A percentile compares a stretch with the other conserved stretches of the same genome.
phyloP scores from a whole-genome alignment of 64 coral and sea anemone species.

The Montipora sp. region DNA sequence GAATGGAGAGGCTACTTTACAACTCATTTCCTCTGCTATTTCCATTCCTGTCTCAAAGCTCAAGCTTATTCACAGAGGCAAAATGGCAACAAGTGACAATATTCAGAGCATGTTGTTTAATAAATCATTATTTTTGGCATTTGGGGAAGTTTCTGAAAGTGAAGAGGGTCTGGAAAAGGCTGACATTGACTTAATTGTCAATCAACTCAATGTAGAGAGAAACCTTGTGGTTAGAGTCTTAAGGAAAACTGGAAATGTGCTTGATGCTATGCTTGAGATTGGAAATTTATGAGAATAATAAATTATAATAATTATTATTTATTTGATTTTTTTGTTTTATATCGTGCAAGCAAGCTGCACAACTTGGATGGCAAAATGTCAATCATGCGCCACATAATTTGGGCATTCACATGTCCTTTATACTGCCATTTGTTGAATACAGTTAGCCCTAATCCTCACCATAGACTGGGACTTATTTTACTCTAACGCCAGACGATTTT shows the following conservation, averaged over 20 bases:
- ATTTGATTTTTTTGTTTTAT: no score
- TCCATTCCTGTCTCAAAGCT: constrained; percentile 73
- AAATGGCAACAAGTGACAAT: constrained; percentile 68
- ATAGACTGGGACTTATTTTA: no score
- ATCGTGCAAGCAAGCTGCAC: no score
- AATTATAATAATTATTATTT: no score
- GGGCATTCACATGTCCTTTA: no score
- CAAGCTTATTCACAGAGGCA: constrained; percentile 92
- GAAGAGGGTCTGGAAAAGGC: constrained; percentile 84
- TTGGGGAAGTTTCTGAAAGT: constrained; percentile 88
- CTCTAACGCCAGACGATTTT: no score
- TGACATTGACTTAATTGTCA: constrained; percentile 86
- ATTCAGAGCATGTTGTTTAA: constrained; percentile 55
- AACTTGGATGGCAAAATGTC: no score
- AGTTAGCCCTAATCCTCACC: no score
- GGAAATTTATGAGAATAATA: constrained; percentile 70
- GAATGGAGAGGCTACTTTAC: constrained; percentile 34
- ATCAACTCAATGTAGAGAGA: constrained; percentile 89
- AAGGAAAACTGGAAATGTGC: constrained; percentile 69
- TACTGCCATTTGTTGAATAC: no score
- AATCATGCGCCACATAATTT: no score
- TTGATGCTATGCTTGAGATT: constrained; percentile 96
- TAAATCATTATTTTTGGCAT: constrained; percentile 82
- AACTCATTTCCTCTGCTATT: constrained; percentile 74
- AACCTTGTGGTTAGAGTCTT: constrained; percentile 87